Evolutionary conservation across 2,113 vertebrate species (phyloP).

Genomic region (Colinus virginianus): DNA sequence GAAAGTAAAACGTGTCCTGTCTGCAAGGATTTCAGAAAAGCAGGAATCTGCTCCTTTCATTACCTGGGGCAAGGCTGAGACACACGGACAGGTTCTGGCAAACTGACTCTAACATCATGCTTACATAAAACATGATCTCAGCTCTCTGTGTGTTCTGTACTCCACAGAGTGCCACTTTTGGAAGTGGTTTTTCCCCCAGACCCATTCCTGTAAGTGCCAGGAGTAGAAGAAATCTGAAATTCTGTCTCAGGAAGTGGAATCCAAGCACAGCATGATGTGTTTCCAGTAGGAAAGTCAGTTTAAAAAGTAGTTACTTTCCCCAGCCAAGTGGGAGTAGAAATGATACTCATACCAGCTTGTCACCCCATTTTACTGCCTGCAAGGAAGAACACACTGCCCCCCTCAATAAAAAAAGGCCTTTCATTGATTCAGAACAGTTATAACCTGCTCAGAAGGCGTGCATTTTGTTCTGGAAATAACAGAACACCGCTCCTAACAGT

Average conservation of each 20-base stretch:
- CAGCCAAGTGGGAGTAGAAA: neutral
- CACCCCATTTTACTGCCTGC: neutral
- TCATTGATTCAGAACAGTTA: neutral
- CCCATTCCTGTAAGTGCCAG: neutral
- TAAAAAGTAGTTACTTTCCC: neutral
- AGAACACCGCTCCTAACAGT: neutral
- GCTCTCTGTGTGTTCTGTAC: neutral
- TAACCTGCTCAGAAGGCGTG: neutral
- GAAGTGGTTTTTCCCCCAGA: neutral
- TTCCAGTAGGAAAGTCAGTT: neutral
- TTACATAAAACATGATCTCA: neutral
- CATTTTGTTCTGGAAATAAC: neutral
- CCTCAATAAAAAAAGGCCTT: neutral
- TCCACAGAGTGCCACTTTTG: neutral
- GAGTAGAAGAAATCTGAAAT: neutral
- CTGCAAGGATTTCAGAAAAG: neutral
- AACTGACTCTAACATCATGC: neutral
- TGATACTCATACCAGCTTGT: fast-evolving
- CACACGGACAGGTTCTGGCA: neutral
- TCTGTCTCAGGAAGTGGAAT: neutral
- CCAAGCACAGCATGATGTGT: neutral
- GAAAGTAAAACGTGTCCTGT: neutral
- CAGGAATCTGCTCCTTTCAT: neutral
- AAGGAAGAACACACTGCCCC: neutral
- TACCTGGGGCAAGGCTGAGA: neutral